These are phyloP conservation scores for Corythaixoides concolor DNA, from an alignment of 2,113 vertebrate genomes.

Conservation along the genomic window DNA sequence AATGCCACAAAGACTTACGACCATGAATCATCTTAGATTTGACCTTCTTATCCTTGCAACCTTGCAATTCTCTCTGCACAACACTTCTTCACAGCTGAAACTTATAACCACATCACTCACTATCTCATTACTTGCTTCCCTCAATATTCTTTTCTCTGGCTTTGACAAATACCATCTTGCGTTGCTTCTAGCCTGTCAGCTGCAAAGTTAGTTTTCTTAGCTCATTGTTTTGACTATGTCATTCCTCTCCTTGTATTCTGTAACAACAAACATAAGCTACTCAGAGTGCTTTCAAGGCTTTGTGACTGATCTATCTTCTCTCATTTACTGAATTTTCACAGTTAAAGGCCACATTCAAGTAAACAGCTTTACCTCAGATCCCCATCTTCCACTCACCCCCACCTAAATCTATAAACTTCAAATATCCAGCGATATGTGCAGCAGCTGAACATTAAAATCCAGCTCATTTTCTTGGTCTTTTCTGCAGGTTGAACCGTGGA, in stretches of 20 bases:
- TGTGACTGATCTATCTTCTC: not conserved
- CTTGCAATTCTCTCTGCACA: not conserved
- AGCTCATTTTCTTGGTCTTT: not conserved
- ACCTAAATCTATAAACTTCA: not conserved
- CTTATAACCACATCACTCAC: not conserved
- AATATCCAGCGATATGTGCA: not conserved
- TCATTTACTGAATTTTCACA: not conserved
- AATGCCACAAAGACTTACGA: not conserved
- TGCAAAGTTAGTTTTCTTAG: conserved; percentile 42
- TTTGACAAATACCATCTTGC: conserved; percentile 47
- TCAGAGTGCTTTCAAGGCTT: not conserved
- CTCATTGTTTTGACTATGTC: conserved; percentile 41
- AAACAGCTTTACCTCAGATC: not conserved
- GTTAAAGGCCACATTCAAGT: not conserved
- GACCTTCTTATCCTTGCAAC: not conserved
- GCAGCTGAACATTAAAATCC: not conserved
- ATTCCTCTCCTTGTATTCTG: conserved; percentile 1
- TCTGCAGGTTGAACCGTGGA: not conserved
- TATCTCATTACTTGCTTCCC: not conserved
- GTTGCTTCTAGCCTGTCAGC: conserved; percentile 21
- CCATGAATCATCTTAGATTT: not conserved
- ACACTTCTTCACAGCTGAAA: not conserved
- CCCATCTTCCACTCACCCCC: too few relatives aligned
- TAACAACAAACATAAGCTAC: conserved; percentile 46
- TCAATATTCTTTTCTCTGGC: not conserved